These are phyloP conservation scores for Lepus oiostolus DNA, from an alignment of 2,797 vertebrate genomes.

Conservation along the genomic window DNA sequence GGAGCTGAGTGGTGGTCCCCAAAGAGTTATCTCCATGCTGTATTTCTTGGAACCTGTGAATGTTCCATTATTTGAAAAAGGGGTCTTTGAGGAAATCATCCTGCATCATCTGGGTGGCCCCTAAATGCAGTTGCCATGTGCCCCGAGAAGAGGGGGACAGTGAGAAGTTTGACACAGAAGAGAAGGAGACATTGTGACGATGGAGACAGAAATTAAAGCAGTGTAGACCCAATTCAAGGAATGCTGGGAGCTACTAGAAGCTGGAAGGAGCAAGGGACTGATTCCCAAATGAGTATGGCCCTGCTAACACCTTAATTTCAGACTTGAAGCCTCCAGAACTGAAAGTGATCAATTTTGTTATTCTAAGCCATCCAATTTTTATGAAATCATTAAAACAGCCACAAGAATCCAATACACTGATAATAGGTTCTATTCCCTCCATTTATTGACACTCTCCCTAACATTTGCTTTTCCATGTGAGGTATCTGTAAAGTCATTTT, in stretches of 20 bases:
- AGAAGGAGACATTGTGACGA: background rate
- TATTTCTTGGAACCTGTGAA: background rate
- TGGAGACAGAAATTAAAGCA: background rate
- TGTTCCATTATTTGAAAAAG: slow-evolving; percentile 12
- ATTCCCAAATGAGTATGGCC: background rate
- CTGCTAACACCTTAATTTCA: background rate
- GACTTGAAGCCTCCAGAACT: background rate
- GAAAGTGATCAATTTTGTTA: background rate
- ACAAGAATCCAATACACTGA: background rate
- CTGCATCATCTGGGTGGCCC: background rate
- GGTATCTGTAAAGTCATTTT: background rate
- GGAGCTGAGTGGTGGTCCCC: background rate
- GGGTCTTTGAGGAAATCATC: background rate
- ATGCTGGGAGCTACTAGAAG: background rate
- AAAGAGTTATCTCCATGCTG: background rate
- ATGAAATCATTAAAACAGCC: background rate
- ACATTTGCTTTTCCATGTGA: background rate
- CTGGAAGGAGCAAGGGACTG: background rate
- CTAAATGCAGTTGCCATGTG: background rate
- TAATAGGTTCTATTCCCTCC: background rate
- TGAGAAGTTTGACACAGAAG: background rate
- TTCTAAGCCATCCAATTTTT: background rate
- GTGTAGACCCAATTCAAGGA: background rate
- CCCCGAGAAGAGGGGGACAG: background rate
- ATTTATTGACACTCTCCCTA: background rate